Conservation (phyloP, 2,113 vertebrate species). For the Trachemys scripta region DNA sequence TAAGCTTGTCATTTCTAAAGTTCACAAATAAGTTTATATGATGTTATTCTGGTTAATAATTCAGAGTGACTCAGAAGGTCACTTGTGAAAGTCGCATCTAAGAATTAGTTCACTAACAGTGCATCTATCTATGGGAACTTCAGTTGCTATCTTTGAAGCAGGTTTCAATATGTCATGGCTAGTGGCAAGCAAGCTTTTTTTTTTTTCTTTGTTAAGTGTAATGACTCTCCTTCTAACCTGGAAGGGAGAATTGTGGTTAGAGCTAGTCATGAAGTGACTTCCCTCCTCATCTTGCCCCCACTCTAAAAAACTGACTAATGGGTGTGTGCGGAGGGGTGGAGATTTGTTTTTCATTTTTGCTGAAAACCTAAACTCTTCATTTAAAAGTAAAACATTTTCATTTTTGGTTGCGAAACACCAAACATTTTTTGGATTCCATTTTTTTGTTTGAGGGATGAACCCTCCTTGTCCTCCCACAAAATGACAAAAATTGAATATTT, state of each 20-base stretch:
- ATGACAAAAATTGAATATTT: not conserved
- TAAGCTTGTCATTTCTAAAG: constrained; percentile 18
- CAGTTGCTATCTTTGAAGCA: not conserved
- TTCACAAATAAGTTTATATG: not conserved
- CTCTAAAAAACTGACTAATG: too few relatives aligned
- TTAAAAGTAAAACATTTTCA: fast-evolving
- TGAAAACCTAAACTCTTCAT: not conserved
- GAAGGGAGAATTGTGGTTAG: not conserved
- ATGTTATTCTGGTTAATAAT: not conserved
- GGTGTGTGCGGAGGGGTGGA: too few relatives aligned
- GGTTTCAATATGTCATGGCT: not conserved
- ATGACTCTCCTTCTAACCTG: not conserved
- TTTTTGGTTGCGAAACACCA: not conserved
- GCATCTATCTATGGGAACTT: not conserved
- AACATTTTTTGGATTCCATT: too few relatives aligned
- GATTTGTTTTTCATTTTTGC: too few relatives aligned
- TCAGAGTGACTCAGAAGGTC: not conserved
- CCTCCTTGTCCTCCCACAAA: too few relatives aligned
- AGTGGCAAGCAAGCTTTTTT: not conserved
- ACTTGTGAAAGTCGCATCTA: not conserved
- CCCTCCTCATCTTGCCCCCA: not conserved
- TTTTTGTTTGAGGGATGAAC: too few relatives aligned
- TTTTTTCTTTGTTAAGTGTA: too few relatives aligned
- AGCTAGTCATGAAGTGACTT: fast-evolving
- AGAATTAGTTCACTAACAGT: not conserved